Evolutionary conservation across 1,140 invertebrate genomes (phyloP).

Genomic region (Drosophila repletoides): DNA sequence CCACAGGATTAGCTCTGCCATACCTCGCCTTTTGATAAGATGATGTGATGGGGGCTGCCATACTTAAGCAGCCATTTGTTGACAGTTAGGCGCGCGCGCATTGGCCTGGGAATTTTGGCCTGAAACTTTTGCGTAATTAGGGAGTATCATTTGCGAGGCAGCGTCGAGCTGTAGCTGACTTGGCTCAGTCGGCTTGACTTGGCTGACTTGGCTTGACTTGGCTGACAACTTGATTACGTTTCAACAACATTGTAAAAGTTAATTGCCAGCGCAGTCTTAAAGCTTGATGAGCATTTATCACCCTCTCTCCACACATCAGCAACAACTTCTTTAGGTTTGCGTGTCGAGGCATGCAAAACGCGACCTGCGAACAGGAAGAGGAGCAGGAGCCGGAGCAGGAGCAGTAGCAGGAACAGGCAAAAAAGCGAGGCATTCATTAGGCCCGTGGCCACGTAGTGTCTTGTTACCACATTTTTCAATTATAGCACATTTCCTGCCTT

Average conservation of each 20-base stretch:
- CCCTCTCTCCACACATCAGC: conserved; percentile 27
- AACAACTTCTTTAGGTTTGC: conserved; percentile 46
- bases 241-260: conserved; percentile 80
- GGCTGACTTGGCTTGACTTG: conserved; percentile 4
- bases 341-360: conserved; percentile 36
- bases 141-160: conserved; percentile 60
- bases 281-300: conserved; percentile 78
- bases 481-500: conserved; percentile 73
- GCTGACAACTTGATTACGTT: conserved; percentile 79
- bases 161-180: neutral
- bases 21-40: no score
- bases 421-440: conserved; percentile 75
- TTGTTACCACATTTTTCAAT: conserved; percentile 82
- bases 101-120: conserved; percentile 51
- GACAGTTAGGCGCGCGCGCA: conserved; percentile 59
- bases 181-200: conserved; percentile 6
- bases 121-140: conserved; percentile 69
- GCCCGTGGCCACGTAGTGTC: conserved; percentile 68
- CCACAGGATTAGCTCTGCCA: conserved; percentile 60
- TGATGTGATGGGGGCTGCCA: neutral
- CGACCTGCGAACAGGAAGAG: no score
- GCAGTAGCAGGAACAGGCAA: no score
- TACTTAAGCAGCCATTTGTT: conserved; percentile 52
- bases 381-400: no score
- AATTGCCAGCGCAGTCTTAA: conserved; percentile 74